Conservation (phyloP, 1,140 invertebrate species). For the Tachypleus tridentatus region DNA sequence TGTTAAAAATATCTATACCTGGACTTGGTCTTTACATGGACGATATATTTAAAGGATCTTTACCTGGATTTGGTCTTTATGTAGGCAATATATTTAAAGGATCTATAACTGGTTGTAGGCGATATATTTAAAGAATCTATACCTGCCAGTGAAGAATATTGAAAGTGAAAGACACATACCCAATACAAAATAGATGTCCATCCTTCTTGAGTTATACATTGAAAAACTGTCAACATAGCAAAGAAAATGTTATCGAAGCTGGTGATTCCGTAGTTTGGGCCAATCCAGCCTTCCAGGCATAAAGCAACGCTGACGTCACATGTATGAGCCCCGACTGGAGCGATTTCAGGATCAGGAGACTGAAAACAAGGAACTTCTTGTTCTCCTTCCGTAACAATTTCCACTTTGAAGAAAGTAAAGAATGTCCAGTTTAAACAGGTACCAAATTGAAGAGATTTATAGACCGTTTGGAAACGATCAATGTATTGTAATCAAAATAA, state of each 20-base stretch:
- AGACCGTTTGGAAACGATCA: no score
- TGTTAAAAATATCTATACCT: no score
- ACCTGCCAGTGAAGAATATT: no score
- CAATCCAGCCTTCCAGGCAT: conserved; percentile 84
- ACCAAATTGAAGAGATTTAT: no score
- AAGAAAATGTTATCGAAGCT: conserved; percentile 99
- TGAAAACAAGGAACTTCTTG: conserved; percentile 74
- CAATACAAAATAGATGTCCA: conserved; percentile 99
- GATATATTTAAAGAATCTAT: no score
- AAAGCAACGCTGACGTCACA: conserved; percentile 68
- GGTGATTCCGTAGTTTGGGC: conserved; percentile 97
- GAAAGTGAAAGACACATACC: conserved; percentile 48
- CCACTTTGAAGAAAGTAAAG: conserved; percentile 40
- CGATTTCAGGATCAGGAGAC: conserved; percentile 49
- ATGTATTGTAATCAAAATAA: not conserved
- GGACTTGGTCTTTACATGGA: no score
- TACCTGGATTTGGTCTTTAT: no score
- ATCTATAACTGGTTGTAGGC: no score
- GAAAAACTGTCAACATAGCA: conserved; percentile 99
- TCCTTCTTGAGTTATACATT: conserved; percentile 99
- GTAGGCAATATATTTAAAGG: no score
- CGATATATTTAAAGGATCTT: no score
- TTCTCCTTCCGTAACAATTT: conserved; percentile 78
- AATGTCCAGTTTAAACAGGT: no score
- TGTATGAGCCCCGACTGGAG: conserved; percentile 63